These are phyloP conservation scores for Tangara arthus DNA, from an alignment of 2,797 vertebrate species.

Conservation along the genomic window DNA sequence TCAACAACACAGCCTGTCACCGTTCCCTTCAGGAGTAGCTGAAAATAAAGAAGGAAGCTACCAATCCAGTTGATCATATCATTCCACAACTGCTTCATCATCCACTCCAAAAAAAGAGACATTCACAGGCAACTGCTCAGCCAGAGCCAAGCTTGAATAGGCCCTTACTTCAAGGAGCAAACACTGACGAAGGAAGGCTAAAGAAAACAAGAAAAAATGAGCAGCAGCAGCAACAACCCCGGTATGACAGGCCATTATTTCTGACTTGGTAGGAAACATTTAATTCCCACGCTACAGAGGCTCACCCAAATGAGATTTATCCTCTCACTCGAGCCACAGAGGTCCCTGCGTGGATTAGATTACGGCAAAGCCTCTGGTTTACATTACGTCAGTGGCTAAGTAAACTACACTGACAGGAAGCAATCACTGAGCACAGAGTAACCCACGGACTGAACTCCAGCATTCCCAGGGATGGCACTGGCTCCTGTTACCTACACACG, in stretches of 20 bases:
- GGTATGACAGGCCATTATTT: background rate
- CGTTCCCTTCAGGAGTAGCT: background rate
- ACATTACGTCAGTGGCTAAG: background rate
- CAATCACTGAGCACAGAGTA: background rate
- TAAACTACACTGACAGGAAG: background rate
- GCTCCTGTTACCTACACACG: background rate
- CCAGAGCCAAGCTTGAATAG: background rate
- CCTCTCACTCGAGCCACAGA: background rate
- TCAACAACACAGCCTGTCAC: background rate
- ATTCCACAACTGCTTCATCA: background rate
- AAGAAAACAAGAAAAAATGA: background rate
- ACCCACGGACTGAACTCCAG: background rate
- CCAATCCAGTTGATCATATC: background rate
- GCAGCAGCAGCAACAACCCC: background rate
- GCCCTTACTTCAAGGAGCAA: background rate
- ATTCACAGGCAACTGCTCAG: background rate
- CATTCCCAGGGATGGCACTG: background rate
- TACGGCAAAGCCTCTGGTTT: background rate
- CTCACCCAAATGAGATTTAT: constrained; percentile 9
- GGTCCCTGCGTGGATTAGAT: background rate
- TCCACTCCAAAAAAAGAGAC: background rate
- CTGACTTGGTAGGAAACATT: background rate
- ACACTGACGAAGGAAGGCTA: background rate
- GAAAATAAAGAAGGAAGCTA: background rate
- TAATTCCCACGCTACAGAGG: background rate